phyloP scores from a whole-genome alignment of 2,888 invertebrate genomes.

The Carterocephalus palaemon region DNA sequence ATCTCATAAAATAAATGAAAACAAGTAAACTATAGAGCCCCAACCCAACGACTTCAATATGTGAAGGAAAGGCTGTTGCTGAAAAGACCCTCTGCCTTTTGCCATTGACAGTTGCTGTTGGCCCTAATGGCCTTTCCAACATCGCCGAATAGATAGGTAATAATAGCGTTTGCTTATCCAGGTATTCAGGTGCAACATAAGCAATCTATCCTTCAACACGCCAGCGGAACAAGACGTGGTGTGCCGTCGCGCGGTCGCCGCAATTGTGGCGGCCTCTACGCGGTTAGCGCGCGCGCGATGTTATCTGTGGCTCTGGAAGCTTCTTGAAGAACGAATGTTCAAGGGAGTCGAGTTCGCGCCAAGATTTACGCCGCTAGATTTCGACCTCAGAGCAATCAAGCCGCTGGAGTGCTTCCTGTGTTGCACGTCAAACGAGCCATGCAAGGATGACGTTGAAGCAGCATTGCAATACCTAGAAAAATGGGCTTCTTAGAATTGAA shows the following conservation, averaged over 20 bases:
- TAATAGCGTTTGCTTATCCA: too few relatives aligned
- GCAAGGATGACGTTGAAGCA: neutral
- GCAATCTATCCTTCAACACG: conserved; percentile 54
- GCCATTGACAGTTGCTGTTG: too few relatives aligned
- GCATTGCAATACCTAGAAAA: too few relatives aligned
- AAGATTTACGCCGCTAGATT: conserved; percentile 43
- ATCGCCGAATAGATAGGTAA: too few relatives aligned
- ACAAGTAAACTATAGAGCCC: too few relatives aligned
- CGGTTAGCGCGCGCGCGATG: conserved; percentile 47
- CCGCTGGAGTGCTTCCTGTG: conserved; percentile 6
- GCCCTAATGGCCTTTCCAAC: too few relatives aligned
- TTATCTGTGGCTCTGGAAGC: conserved; percentile 51
- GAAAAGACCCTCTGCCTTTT: too few relatives aligned
- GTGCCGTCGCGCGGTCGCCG: conserved; percentile 49
- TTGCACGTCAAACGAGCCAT: conserved; percentile 3
- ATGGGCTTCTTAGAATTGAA: too few relatives aligned
- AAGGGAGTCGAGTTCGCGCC: conserved; percentile 41
- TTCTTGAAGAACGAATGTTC: conserved; percentile 50
- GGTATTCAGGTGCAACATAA: conserved; percentile 65
- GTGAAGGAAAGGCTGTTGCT: too few relatives aligned
- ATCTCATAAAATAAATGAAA: too few relatives aligned
- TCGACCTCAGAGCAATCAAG: conserved; percentile 27
- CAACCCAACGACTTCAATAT: too few relatives aligned
- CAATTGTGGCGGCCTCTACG: conserved; percentile 45
- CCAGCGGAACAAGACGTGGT: conserved; percentile 47